A percentile compares a stretch with the other conserved stretches of the same genome.
phyloP scores from a whole-genome alignment of 30 jellyfish, hydroid and myxozoan species.

The Turritopsis rubra region DNA sequence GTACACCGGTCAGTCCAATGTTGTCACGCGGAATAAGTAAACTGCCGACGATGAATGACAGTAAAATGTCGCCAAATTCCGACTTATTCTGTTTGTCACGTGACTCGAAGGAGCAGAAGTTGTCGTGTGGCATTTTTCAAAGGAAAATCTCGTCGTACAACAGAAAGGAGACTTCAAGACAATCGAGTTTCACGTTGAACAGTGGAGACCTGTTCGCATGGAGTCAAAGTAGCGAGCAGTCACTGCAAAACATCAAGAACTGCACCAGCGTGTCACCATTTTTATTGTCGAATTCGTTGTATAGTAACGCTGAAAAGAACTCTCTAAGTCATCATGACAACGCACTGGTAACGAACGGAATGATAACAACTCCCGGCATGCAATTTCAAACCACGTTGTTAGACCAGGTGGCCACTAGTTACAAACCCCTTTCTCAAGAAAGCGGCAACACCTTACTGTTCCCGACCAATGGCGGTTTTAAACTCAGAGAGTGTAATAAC shows the following conservation, averaged over 20 bases:
- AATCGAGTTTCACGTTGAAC: neutral
- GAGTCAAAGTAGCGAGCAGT: neutral
- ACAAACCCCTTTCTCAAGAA: no score
- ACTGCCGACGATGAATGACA: neutral
- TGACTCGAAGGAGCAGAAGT: neutral
- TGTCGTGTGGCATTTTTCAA: neutral
- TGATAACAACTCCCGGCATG: neutral
- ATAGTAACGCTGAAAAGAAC: neutral
- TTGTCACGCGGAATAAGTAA: neutral
- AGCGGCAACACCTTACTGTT: neutral
- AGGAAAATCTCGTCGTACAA: neutral
- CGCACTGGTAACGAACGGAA: neutral
- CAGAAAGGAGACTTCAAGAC: neutral
- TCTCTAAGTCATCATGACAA: neutral
- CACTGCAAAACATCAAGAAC: neutral
- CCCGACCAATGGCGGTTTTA: neutral
- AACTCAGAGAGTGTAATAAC: neutral
- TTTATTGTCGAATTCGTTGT: neutral
- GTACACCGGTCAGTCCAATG: neutral
- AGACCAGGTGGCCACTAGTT: neutral
- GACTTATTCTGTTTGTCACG: neutral
- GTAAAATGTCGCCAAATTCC: neutral
- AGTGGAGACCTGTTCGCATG: neutral
- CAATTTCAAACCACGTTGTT: neutral
- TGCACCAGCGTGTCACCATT: neutral